Percentiles rank a stretch among this genome's conserved stretches.
Evolutionary conservation across 2,888 invertebrate genomes (phyloP).

Genomic region (Daptonema setosum): DNA sequence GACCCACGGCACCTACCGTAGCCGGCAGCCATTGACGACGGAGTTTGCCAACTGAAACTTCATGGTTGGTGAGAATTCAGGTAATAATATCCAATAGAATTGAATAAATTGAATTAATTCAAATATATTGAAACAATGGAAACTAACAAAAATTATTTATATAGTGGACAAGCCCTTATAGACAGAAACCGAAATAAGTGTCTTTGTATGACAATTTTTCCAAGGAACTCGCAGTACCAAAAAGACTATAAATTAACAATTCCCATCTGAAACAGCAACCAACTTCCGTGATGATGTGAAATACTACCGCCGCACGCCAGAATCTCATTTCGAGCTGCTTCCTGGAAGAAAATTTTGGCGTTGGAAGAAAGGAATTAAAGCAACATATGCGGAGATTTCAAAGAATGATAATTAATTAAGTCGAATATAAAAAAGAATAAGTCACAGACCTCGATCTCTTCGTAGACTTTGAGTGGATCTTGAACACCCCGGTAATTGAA

Average conservation of each 20-base stretch:
- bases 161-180: too few species aligned
- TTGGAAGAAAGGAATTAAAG: too few species aligned
- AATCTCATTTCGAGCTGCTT: slow-evolving; percentile 69
- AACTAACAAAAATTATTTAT: not conserved
- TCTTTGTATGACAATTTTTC: too few species aligned
- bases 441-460: slow-evolving; percentile 67
- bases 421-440: too few species aligned
- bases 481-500: slow-evolving; percentile 42
- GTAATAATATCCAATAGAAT: too few species aligned
- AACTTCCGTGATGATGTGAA: slow-evolving; percentile 72
- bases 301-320: slow-evolving; percentile 68
- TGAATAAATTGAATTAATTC: not conserved
- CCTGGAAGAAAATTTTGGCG: slow-evolving; percentile 31
- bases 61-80: too few species aligned
- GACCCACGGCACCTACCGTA: slow-evolving; percentile 60
- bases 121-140: not conserved
- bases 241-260: too few species aligned
- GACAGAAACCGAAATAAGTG: too few species aligned
- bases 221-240: too few species aligned
- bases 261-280: too few species aligned
- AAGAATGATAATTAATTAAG: too few species aligned
- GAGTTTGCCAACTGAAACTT: slow-evolving; percentile 53
- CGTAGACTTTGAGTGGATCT: slow-evolving; percentile 57
- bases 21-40: slow-evolving; percentile 62
- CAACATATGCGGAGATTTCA: too few species aligned